Evolutionary conservation across 2,113 vertebrate species (phyloP).

Genomic region (Alaudala cheleensis): DNA sequence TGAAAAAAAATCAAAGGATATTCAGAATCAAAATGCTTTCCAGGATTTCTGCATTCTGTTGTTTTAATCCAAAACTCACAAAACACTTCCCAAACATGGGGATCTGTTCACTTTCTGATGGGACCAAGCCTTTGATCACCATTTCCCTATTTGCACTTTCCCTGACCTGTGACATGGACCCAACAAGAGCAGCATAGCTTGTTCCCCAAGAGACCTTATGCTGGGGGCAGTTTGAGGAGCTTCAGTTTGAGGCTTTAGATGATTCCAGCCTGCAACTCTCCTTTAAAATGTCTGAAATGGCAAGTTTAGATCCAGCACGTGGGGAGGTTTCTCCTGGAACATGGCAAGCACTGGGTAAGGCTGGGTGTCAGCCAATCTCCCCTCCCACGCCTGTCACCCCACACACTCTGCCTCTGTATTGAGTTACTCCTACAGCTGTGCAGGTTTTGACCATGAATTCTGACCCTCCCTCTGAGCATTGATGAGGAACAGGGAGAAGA

Average conservation of each 20-base stretch:
- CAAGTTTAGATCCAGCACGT: neutral
- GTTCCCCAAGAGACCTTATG: neutral
- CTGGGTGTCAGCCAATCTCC: neutral
- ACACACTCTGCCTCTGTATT: neutral
- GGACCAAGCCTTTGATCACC: neutral
- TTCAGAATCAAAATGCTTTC: neutral
- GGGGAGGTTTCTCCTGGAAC: neutral
- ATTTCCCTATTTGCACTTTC: neutral
- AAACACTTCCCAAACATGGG: neutral
- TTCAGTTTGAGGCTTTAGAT: neutral
- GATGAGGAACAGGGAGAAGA: neutral
- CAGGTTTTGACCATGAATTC: conserved; percentile 22
- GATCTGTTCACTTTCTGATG: neutral
- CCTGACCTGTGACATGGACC: neutral
- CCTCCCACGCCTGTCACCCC: conserved; percentile 1
- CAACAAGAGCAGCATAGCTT: fast-evolving
- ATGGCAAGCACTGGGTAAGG: neutral
- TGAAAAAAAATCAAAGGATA: neutral
- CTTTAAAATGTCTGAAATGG: neutral
- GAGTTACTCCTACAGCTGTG: conserved; percentile 35
- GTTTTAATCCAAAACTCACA: neutral
- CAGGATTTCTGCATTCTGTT: neutral
- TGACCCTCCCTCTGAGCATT: conserved; percentile 47
- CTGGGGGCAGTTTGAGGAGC: neutral
- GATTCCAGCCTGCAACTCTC: neutral